These are phyloP conservation scores for Subanguina moxae DNA, from an alignment of 1,140 invertebrate genomes.

Conservation along the genomic window DNA sequence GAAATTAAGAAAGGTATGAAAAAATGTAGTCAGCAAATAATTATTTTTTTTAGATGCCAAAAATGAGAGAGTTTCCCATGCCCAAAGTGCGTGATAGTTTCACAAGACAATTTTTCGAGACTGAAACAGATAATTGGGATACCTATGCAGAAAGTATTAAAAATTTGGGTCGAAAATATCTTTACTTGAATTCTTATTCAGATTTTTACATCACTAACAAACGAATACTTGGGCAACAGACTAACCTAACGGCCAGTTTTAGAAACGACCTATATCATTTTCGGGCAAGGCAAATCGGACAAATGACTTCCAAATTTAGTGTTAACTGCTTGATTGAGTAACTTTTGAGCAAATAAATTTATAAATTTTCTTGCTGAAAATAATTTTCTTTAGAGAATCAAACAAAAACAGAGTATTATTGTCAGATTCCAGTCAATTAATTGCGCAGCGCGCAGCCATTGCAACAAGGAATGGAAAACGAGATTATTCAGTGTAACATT, in stretches of 20 bases:
- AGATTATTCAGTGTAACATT: conserved; percentile 29
- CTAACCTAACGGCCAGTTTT: too few relatives aligned
- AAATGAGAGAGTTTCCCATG: conserved; percentile 78
- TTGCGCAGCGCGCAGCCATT: conserved; percentile 25
- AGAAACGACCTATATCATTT: conserved; percentile 12
- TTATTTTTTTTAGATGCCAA: neutral
- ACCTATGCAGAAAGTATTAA: neutral
- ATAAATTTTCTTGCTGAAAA: neutral
- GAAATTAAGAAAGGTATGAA: conserved; percentile 81
- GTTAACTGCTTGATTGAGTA: conserved; percentile 43
- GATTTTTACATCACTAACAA: conserved; percentile 1
- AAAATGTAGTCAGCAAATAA: too few relatives aligned
- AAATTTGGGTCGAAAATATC: neutral
- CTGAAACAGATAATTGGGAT: neutral
- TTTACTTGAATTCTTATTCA: neutral
- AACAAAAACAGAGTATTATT: conserved; percentile 46
- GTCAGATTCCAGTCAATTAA: conserved; percentile 44
- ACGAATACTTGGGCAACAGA: neutral
- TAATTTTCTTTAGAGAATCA: conserved; percentile 31
- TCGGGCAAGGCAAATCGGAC: conserved; percentile 43
- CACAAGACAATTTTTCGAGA: conserved; percentile 70
- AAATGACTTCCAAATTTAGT: conserved; percentile 41
- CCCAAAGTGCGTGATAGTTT: conserved; percentile 97
- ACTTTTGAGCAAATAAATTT: too few relatives aligned
- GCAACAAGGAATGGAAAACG: conserved; percentile 5